These are phyloP conservation scores for Scopus umbretta DNA, from an alignment of 2,113 vertebrate species.

Conservation along the genomic window DNA sequence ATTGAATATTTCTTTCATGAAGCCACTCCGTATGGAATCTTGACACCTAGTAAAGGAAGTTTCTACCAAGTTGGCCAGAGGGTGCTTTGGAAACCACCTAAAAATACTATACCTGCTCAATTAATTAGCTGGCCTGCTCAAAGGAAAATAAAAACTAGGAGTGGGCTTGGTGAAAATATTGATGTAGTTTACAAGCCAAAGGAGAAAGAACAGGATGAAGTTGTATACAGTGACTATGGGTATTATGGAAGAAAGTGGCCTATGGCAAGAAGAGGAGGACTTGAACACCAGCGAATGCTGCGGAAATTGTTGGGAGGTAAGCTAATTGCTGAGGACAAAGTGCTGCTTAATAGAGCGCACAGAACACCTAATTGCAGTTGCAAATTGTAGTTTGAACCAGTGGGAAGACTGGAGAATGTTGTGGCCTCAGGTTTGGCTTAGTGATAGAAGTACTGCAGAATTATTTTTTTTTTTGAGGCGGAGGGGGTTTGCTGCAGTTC, in stretches of 20 bases:
- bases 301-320: slow-evolving; percentile 59
- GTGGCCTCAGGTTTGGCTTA: neutral
- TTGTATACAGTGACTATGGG: neutral
- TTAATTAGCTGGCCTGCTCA: slow-evolving; percentile 52
- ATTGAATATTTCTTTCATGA: slow-evolving; percentile 44
- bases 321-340: neutral
- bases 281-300: slow-evolving; percentile 15
- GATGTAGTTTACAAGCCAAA: slow-evolving; percentile 20
- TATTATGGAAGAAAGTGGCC: slow-evolving; percentile 33
- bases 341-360: neutral
- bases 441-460: neutral
- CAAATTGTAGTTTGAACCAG: neutral
- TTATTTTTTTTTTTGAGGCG: neutral
- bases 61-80: slow-evolving; percentile 42
- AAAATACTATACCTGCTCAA: slow-evolving; percentile 18
- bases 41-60: neutral
- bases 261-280: neutral
- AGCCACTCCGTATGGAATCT: neutral
- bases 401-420: neutral
- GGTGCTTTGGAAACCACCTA: slow-evolving; percentile 55
- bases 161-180: neutral
- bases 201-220: slow-evolving; percentile 27
- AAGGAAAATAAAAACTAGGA: slow-evolving; percentile 36
- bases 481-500: neutral
- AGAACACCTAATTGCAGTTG: neutral